Conservation (phyloP, 2,888 invertebrate genomes). For the Pollenia griseotomentosa region DNA sequence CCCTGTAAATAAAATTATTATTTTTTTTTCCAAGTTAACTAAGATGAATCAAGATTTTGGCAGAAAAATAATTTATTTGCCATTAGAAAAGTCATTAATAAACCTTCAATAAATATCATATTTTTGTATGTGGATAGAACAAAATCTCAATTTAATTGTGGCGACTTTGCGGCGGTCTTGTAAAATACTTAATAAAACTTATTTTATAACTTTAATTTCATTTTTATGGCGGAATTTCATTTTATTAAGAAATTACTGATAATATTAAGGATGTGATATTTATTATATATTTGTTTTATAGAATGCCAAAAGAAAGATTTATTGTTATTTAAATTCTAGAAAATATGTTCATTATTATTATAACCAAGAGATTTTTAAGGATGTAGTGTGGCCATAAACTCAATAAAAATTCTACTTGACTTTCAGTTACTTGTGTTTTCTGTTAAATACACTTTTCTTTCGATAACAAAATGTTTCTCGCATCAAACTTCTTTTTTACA, state of each 20-base stretch:
- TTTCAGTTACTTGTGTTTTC: no score
- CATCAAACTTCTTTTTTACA: no score
- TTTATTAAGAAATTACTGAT: neutral
- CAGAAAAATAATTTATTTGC: neutral
- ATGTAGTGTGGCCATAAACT: no score
- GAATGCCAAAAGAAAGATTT: no score
- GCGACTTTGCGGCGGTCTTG: conserved; percentile 2
- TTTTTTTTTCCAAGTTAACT: neutral
- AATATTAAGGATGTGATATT: no score
- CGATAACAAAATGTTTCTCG: no score
- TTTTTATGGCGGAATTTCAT: neutral
- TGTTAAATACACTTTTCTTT: no score
- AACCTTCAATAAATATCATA: neutral
- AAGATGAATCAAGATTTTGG: neutral
- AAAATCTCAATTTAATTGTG: conserved; percentile 5
- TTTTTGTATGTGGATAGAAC: neutral
- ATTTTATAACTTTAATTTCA: conserved; percentile 1
- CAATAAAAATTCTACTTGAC: no score
- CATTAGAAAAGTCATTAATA: neutral
- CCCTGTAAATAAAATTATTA: neutral
- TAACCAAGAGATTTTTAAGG: no score
- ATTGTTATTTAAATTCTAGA: no score
- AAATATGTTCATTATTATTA: no score
- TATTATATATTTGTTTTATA: no score
- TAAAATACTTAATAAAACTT: neutral